A percentile compares a stretch with the other conserved stretches of the same genome.
phyloP scores from a whole-genome alignment of 2,888 invertebrate genomes.

The Meteorus colon region DNA sequence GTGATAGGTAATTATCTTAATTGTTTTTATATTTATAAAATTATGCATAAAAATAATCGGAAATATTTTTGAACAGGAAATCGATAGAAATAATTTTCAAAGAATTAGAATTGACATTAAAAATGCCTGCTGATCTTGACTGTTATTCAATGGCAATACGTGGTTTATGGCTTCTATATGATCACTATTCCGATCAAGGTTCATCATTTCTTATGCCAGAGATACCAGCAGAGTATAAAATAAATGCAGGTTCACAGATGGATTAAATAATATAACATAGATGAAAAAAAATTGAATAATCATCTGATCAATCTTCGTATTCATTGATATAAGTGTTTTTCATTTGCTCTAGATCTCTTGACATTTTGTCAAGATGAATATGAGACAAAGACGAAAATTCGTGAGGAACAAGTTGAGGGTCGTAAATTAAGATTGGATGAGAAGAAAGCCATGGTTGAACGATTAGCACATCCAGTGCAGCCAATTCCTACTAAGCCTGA shows the following conservation, averaged over 20 bases:
- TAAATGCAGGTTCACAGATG: conserved; percentile 47
- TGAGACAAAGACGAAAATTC: conserved; percentile 68
- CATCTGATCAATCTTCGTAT: not conserved
- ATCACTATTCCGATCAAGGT: conserved; percentile 77
- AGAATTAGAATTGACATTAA: conserved; percentile 75
- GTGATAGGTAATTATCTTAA: conserved; percentile 59
- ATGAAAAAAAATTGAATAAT: conserved; percentile 13
- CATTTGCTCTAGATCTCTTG: conserved; percentile 72
- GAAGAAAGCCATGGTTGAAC: conserved; percentile 70
- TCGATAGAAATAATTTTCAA: conserved; percentile 76
- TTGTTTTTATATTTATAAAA: not conserved
- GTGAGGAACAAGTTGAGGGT: conserved; percentile 73
- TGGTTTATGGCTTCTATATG: conserved; percentile 76
- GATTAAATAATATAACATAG: not conserved
- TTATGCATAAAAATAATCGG: not conserved
- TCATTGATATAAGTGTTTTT: conserved; percentile 2
- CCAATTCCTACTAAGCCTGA: conserved; percentile 42
- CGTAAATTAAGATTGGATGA: conserved; percentile 74
- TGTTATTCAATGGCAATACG: conserved; percentile 76
- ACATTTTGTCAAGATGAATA: conserved; percentile 74
- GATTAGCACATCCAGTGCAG: conserved; percentile 72
- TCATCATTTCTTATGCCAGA: conserved; percentile 68
- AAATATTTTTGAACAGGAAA: conserved; percentile 55
- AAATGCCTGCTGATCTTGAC: conserved; percentile 76
- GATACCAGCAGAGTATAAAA: conserved; percentile 63